These are phyloP conservation scores for Acleris emargana DNA, from an alignment of 2,888 invertebrate species.

Conservation along the genomic window DNA sequence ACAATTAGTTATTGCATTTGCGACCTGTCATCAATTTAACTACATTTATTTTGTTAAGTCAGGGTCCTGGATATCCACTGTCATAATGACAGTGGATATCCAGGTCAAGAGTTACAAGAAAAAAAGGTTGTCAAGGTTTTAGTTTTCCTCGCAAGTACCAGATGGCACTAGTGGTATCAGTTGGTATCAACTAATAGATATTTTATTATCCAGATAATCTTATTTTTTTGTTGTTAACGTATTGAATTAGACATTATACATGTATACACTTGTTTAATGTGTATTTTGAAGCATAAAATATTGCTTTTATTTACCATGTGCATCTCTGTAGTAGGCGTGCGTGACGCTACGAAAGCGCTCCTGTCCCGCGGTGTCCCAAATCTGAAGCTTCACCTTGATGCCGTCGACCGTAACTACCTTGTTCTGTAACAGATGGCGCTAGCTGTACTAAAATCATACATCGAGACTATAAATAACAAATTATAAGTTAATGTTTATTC, in stretches of 20 bases:
- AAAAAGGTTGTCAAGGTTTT: background rate
- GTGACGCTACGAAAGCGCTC: conserved; percentile 97
- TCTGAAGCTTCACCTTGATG: conserved; percentile 96
- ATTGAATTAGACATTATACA: background rate
- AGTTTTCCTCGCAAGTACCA: conserved; percentile 30
- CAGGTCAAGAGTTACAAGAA: conserved; percentile 19
- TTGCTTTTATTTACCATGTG: conserved; percentile 87
- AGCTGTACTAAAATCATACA: conserved; percentile 49
- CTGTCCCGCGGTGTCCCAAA: conserved; percentile 98
- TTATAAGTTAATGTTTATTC: background rate
- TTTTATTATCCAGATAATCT: no score
- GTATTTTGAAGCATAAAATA: background rate
- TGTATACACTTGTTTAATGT: background rate
- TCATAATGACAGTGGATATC: background rate
- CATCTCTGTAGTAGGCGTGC: conserved; percentile 96
- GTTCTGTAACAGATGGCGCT: conserved; percentile 86
- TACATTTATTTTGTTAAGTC: background rate
- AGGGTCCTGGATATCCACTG: no score
- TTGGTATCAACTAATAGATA: background rate
- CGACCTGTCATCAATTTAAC: no score
- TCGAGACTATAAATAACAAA: background rate
- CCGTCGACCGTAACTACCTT: conserved; percentile 93
- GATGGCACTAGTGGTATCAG: conserved; percentile 49
- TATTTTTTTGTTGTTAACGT: no score
- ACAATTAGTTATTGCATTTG: no score